A percentile compares a stretch with the other conserved stretches of the same genome.
Conservation (phyloP, 2,113 vertebrate genomes). For the Poeciliopsis prolifica region DNA sequence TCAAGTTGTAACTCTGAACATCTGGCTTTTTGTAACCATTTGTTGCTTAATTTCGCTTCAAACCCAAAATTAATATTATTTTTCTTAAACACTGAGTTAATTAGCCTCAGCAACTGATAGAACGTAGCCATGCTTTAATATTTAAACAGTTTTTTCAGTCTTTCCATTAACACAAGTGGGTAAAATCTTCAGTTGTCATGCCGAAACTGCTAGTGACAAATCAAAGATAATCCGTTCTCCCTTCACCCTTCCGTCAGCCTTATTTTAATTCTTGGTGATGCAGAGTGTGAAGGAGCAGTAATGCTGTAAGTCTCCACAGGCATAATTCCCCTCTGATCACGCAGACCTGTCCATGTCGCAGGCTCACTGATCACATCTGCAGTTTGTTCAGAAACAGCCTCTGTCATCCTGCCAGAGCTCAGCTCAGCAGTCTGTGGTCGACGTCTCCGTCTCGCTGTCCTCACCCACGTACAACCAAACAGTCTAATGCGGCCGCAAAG, state of each 20-base stretch:
- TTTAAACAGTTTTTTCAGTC: not conserved
- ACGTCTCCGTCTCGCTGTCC: slow-evolving; percentile 38
- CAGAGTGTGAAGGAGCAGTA: not conserved
- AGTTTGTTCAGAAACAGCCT: slow-evolving; percentile 36
- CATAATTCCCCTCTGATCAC: slow-evolving; percentile 24
- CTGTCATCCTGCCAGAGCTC: slow-evolving; percentile 29
- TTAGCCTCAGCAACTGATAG: not conserved
- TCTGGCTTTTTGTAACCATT: too few species aligned
- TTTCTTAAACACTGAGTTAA: not conserved
- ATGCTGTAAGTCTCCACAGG: slow-evolving; percentile 3
- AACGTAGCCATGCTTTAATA: not conserved
- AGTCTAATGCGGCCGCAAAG: slow-evolving; percentile 34
- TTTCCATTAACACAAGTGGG: not conserved
- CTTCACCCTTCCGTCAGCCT: slow-evolving; percentile 10
- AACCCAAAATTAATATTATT: not conserved
- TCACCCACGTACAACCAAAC: slow-evolving; percentile 56
- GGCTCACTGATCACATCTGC: slow-evolving; percentile 31
- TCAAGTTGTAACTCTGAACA: too few species aligned
- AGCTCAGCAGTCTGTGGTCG: slow-evolving; percentile 52
- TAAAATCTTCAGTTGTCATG: not conserved
- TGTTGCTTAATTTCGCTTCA: too few species aligned
- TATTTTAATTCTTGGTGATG: slow-evolving; percentile 5
- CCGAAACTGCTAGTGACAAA: not conserved
- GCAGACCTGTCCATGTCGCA: slow-evolving; percentile 5
- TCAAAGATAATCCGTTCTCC: slow-evolving; percentile 1